A percentile compares a stretch with the other conserved stretches of the same genome.
Conservation (phyloP, 2,113 vertebrate genomes). For the Notothenia coriiceps region DNA sequence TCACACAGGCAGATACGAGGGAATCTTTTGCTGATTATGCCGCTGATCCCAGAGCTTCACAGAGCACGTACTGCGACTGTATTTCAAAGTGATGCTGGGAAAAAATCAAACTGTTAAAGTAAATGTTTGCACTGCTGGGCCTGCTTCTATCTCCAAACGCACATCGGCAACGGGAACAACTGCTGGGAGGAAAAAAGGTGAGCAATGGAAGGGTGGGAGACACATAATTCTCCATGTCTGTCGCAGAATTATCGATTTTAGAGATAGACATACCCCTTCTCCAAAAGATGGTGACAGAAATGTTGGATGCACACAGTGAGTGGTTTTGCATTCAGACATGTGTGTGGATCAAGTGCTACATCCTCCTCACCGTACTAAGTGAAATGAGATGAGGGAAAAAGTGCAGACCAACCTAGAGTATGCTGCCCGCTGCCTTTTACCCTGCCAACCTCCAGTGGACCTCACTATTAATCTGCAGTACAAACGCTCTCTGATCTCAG, state of each 20-base stretch:
- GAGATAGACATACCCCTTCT: not conserved
- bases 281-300: conserved; percentile 17
- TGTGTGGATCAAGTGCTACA: conserved; percentile 50
- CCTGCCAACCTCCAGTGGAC: conserved; percentile 68
- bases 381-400: conserved; percentile 34
- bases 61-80: conserved; percentile 61
- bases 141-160: conserved; percentile 53
- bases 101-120: conserved; percentile 64
- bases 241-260: conserved; percentile 10
- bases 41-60: conserved; percentile 49
- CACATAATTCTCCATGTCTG: conserved; percentile 28
- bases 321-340: conserved; percentile 30
- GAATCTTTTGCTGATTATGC: conserved; percentile 63
- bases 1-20: conserved; percentile 55
- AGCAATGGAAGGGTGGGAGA: not conserved
- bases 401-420: conserved; percentile 35
- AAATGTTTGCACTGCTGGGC: conserved; percentile 68
- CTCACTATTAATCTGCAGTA: conserved; percentile 74
- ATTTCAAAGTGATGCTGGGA: conserved; percentile 55
- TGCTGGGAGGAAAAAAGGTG: conserved; percentile 26
- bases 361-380: conserved; percentile 29
- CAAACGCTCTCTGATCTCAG: conserved; percentile 76
- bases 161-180: conserved; percentile 45
- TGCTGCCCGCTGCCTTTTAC: conserved; percentile 49
- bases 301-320: conserved; percentile 28